phyloP scores from a whole-genome alignment of 2,888 invertebrate genomes.

The Tenthredo mesomela region DNA sequence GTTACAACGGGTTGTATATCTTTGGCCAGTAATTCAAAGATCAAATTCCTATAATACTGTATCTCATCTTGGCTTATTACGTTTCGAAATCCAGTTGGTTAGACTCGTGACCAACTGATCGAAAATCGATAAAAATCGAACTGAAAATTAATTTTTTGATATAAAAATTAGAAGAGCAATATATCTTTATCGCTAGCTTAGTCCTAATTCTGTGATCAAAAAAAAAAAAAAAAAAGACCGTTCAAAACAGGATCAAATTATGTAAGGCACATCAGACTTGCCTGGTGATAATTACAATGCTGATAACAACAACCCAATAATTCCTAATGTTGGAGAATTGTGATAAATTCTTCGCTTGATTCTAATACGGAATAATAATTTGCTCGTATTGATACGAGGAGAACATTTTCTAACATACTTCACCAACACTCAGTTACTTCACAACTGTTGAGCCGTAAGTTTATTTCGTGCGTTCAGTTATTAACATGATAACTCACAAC shows the following conservation, averaged over 20 bases:
- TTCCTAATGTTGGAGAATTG: background rate
- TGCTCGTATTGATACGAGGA: background rate
- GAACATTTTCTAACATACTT: background rate
- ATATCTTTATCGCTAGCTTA: conserved; percentile 53
- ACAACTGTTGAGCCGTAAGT: background rate
- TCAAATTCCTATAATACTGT: conserved; percentile 82
- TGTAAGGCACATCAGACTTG: background rate
- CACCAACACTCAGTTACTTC: background rate
- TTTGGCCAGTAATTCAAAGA: conserved; percentile 80
- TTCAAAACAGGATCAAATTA: background rate
- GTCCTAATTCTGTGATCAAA: conserved; percentile 69
- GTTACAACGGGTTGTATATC: conserved; percentile 83
- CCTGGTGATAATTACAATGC: background rate
- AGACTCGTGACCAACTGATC: conserved; percentile 84
- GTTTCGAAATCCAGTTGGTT: conserved; percentile 82
- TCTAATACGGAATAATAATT: background rate
- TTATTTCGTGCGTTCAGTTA: background rate
- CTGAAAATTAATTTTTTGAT: conserved; percentile 50
- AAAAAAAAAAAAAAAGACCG: background rate
- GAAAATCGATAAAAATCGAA: conserved; percentile 81
- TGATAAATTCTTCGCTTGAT: background rate
- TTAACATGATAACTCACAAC: background rate
- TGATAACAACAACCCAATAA: background rate
- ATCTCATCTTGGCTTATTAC: conserved; percentile 81
- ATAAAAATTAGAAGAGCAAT: conserved; percentile 27